A percentile compares a stretch with the other conserved stretches of the same genome.
Conservation (phyloP, 2,888 invertebrate genomes). For the Thymelicus lineola region DNA sequence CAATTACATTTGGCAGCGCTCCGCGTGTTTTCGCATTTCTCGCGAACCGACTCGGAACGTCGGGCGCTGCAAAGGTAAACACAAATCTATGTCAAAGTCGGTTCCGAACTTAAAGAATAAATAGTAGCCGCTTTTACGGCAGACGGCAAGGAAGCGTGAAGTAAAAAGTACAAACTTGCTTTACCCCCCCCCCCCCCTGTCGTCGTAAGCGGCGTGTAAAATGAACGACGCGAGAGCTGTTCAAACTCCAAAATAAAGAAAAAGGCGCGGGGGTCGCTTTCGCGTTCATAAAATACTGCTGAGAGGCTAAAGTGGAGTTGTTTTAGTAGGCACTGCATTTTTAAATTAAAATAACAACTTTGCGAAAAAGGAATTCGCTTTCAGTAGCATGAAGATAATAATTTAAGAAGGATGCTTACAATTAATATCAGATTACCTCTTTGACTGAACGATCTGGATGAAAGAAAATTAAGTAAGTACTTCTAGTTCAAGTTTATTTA, state of each 20-base stretch:
- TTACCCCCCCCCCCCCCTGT: not conserved
- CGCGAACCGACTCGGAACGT: slow-evolving; percentile 23
- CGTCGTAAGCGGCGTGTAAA: slow-evolving; percentile 21
- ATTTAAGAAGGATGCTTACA: not conserved
- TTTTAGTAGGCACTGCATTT: slow-evolving; percentile 24
- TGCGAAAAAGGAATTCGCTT: slow-evolving; percentile 14
- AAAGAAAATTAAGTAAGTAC: no score
- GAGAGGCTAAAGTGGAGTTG: slow-evolving; percentile 32
- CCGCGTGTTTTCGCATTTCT: slow-evolving; percentile 30
- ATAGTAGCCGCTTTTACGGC: slow-evolving; percentile 19
- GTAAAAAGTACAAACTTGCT: slow-evolving; percentile 31
- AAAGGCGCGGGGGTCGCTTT: slow-evolving; percentile 20
- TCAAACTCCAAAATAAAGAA: slow-evolving; percentile 31
- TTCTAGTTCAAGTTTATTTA: no score
- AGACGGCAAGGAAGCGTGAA: slow-evolving; percentile 29
- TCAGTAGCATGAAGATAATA: not conserved
- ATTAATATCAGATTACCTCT: not conserved
- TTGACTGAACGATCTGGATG: not conserved
- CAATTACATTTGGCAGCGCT: slow-evolving; percentile 33
- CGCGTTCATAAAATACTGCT: slow-evolving; percentile 26
- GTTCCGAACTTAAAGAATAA: slow-evolving; percentile 32
- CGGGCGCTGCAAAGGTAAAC: slow-evolving; percentile 27
- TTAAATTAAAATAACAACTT: slow-evolving; percentile 28
- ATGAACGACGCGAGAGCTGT: slow-evolving; percentile 28
- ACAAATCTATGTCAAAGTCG: slow-evolving; percentile 35